Base-by-base conservation (phyloP, 1,140 invertebrate genomes). In the Cotesia glomerata region DNA sequence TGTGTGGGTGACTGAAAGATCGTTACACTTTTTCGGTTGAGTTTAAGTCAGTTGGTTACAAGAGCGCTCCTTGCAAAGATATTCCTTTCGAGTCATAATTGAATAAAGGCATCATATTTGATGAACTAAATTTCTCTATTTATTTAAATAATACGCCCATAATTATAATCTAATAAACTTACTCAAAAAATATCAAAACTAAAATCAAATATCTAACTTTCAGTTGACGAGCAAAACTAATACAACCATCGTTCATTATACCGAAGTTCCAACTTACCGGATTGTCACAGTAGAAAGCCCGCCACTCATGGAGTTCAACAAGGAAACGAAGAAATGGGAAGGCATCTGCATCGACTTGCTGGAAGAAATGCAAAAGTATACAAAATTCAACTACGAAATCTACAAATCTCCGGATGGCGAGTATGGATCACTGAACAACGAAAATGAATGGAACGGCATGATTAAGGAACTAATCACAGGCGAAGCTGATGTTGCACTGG, bases 311-410 rank as follows among this genome's bases (percentile, higher is more conserved):
- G 93, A 94, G 83, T 90, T 93, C 73, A 87, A 91, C 54, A 87
- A 89, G 0, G 85, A 89, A 0, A 91, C 90, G 0, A 90, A 91
- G 72, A 89, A 91, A 14, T 97, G 92, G 82, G 91, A 91, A 77
- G 97, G 97, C 7, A 98, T 98, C 82, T 98, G 97, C 83, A 95
- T 98, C 62, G 97, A 98, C 82, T 86, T 99, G 0, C 91, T 99
- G 1, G 89, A 97, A 71, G 91, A 94, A 82, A 96, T 98, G 62
- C 90, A 92, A 39, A 86, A 93, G 62, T 91, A 93, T 34, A 88
- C 97, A 0, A 91, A 93, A 66, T 98, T 99, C 78, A 95, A 97
- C 78, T 98, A 97, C 82, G 93, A 94, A 73, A 93, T 98, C 67
- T 90, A 91, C 18, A 88, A 95, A 71, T 91, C 91, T 0, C 90